phyloP scores from a whole-genome alignment of 1,140 invertebrate species.

The Chelonus insularis region DNA sequence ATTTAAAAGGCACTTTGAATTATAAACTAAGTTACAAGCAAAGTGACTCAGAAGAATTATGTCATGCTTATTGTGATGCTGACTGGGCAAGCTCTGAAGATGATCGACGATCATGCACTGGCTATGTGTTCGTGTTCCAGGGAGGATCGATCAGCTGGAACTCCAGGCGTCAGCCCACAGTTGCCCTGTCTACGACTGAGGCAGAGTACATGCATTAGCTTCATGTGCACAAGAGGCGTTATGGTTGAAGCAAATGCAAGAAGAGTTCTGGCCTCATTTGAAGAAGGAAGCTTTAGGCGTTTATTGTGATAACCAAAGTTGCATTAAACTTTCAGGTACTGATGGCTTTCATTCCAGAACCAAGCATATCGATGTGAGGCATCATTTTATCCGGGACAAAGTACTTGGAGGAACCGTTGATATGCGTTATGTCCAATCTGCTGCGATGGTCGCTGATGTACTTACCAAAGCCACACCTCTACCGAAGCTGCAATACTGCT shows the following conservation, averaged over 20 bases:
- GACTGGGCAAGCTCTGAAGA: conserved; percentile 40
- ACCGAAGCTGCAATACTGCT: too few relatives aligned
- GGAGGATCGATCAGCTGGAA: conserved; percentile 41
- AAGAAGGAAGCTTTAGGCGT: not conserved
- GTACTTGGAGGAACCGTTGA: too few relatives aligned
- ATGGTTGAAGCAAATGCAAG: conserved; percentile 31
- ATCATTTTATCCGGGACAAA: conserved; percentile 20
- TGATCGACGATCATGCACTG: conserved; percentile 28
- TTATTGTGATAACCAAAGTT: conserved; percentile 36
- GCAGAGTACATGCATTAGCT: conserved; percentile 45
- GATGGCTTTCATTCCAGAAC: conserved; percentile 28
- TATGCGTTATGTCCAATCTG: too few relatives aligned
- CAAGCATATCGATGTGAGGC: conserved; percentile 40
- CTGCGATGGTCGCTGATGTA: too few relatives aligned
- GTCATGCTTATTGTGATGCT: conserved; percentile 36
- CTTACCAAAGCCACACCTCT: too few relatives aligned
- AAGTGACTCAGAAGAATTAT: not conserved
- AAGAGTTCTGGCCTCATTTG: conserved; percentile 18
- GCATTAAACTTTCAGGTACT: conserved; percentile 32
- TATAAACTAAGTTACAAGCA: conserved; percentile 20
- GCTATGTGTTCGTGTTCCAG: conserved; percentile 37
- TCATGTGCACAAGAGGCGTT: conserved; percentile 36
- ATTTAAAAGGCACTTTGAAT: conserved; percentile 35
- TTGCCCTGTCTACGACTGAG: conserved; percentile 48
- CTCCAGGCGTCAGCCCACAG: conserved; percentile 43